These are phyloP conservation scores for Salvator merianae DNA, from an alignment of 2,113 vertebrate genomes.

Conservation along the genomic window DNA sequence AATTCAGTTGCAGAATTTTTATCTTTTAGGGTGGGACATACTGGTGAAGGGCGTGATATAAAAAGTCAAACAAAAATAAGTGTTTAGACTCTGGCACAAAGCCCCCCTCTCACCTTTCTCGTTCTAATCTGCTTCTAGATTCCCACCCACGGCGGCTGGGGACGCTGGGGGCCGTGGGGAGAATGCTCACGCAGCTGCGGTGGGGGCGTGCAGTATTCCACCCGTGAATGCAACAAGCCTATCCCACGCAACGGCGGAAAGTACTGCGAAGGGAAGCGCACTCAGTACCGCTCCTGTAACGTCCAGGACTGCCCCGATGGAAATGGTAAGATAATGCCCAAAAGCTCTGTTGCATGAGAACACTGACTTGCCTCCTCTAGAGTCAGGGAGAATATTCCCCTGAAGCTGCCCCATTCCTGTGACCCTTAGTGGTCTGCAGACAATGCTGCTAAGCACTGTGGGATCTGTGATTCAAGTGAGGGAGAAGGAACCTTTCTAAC, in stretches of 20 bases:
- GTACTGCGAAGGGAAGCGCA: conserved; percentile 72
- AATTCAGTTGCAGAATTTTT: no score
- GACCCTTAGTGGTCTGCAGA: no score
- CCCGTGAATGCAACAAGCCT: conserved; percentile 63
- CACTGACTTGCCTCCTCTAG: no score
- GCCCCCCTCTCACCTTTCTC: neutral
- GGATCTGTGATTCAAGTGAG: no score
- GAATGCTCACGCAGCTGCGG: conserved; percentile 75
- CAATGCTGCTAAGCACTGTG: no score
- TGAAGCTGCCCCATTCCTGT: no score
- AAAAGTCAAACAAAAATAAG: no score
- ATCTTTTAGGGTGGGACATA: neutral
- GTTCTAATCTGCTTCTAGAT: conserved; percentile 41
- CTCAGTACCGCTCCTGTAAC: conserved; percentile 73
- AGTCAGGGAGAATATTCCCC: no score
- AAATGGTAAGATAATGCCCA: conserved; percentile 50
- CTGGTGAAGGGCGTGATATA: no score
- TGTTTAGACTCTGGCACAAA: neutral
- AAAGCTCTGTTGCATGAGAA: neutral
- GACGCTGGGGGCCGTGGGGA: conserved; percentile 69
- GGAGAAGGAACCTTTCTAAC: no score
- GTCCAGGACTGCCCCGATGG: conserved; percentile 54
- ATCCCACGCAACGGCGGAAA: conserved; percentile 69
- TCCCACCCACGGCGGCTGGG: conserved; percentile 72
- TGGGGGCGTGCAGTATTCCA: conserved; percentile 71